These are phyloP conservation scores for Naja naja DNA, from an alignment of 2,113 vertebrate genomes.

Conservation along the genomic window DNA sequence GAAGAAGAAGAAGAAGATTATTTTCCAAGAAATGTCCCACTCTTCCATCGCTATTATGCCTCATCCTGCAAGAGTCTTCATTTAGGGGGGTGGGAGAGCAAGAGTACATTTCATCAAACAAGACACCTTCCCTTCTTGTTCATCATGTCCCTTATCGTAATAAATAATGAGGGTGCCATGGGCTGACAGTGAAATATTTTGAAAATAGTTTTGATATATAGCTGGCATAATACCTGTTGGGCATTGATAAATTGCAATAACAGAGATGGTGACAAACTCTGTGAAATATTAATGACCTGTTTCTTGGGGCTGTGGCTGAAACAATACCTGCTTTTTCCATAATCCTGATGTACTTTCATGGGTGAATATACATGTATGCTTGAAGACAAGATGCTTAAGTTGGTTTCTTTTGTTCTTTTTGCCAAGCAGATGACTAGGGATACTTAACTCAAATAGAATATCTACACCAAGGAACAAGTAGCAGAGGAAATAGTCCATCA, in stretches of 20 bases:
- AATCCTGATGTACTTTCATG: neutral
- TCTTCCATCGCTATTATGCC: neutral
- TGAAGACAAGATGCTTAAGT: neutral
- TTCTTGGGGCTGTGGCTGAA: constrained; percentile 77
- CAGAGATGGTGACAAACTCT: constrained; percentile 82
- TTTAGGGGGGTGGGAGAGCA: neutral
- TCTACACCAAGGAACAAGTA: neutral
- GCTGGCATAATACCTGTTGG: constrained; percentile 90
- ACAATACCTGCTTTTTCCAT: constrained; percentile 74
- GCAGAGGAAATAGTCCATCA: neutral
- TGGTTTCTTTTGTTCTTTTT: neutral
- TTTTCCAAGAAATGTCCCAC: neutral
- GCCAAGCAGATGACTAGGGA: neutral
- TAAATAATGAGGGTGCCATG: constrained; percentile 99
- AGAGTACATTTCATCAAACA: constrained; percentile 75
- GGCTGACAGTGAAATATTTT: constrained; percentile 99
- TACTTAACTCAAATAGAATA: neutral
- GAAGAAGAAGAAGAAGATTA: no score
- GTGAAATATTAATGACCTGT: constrained; percentile 97
- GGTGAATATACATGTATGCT: neutral
- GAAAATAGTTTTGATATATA: constrained; percentile 99
- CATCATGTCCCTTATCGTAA: constrained; percentile 96
- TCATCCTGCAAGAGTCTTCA: constrained; percentile 47
- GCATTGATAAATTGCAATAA: constrained; percentile 97
- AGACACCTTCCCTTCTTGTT: constrained; percentile 83